phyloP scores from a whole-genome alignment of 2,797 vertebrate species.

The Labeo calbasu region DNA sequence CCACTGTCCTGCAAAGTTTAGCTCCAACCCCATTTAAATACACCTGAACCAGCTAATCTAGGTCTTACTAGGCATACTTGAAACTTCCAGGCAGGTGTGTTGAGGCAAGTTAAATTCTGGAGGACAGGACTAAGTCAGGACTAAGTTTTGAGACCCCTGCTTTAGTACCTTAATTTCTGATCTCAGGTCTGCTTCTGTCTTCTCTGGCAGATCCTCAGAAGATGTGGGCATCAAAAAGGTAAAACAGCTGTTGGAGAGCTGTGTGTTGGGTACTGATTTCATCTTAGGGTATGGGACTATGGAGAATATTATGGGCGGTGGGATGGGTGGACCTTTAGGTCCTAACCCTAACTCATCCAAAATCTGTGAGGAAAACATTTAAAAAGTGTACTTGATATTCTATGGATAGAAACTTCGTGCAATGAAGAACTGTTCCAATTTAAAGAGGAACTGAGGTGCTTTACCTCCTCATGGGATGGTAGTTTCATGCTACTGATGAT shows the following conservation, averaged over 20 bases:
- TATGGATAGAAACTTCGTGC: too few relatives aligned
- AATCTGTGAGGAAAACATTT: constrained; percentile 72
- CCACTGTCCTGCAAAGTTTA: too few relatives aligned
- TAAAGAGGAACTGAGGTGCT: not conserved
- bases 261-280: constrained; percentile 53
- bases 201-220: constrained; percentile 61
- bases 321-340: constrained; percentile 76
- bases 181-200: constrained; percentile 67
- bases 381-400: not conserved
- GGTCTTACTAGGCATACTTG: too few relatives aligned
- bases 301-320: constrained; percentile 78
- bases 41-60: too few relatives aligned
- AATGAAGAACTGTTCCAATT: not conserved
- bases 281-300: constrained; percentile 77
- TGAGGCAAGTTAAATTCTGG: too few relatives aligned
- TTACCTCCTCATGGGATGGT: constrained; percentile 78
- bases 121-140: too few relatives aligned
- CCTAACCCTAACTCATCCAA: constrained; percentile 83
- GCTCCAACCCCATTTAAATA: too few relatives aligned
- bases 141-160: too few relatives aligned
- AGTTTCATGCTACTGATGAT: constrained; percentile 72
- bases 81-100: too few relatives aligned
- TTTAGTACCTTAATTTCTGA: constrained; percentile 20
- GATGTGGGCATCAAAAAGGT: constrained; percentile 71
- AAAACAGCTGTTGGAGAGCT: constrained; percentile 73